Evolutionary conservation across 1,140 invertebrate species (phyloP), one percentile per base, ranked within the genome.

Genomic region (Archivesica marissinica): DNA sequence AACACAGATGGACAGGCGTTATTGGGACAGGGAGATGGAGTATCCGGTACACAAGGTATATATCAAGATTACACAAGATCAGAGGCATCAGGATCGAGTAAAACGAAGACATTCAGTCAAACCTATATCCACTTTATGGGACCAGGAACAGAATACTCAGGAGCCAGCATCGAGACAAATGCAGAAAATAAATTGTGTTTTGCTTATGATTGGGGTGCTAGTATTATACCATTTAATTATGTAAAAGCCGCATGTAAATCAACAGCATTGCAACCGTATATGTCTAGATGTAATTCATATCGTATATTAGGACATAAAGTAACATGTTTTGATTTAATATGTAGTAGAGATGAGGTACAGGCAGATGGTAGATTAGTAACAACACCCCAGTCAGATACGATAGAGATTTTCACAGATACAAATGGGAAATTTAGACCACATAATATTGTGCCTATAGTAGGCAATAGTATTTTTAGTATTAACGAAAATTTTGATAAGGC

Each of bases 271-370:
- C 6, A 9, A 9, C 6, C 6, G 4, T 54, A 54, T 54, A 3
- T 54, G 23, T 3, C 7, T n/a, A 54, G 20, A 54, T 15, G 15
- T n/a, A 54, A 54, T n/a, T 9, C 7, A 9, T 7, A n/a, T 23
- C 17, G 50, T n/a, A 54, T 54, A 11, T n/a, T 11, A 54, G 7
- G 20, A n/a, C 50, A 54, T 54, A n/a, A 15, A 54, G 50, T 54
- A n/a, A 9, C 50, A 54, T 54, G 50, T 54, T 9, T 23, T 9
- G 50, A 54, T 23, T n/a, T 54, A 54, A 54, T 54, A 54, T 54
- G n/a, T n/a, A 54, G 50, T 7, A 68, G 64, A 68, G 64, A 68
- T 33, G 64, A 68, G 23, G 23, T 68, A 35, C 64, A 68, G 23
- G 64, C 6, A 54, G 50, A 54, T 54, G 50, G 20, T 54, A 54